Evolutionary conservation across 1,140 invertebrate species (phyloP), one percentile per base, ranked within the genome.

Genomic region (Elysia chlorotica): DNA sequence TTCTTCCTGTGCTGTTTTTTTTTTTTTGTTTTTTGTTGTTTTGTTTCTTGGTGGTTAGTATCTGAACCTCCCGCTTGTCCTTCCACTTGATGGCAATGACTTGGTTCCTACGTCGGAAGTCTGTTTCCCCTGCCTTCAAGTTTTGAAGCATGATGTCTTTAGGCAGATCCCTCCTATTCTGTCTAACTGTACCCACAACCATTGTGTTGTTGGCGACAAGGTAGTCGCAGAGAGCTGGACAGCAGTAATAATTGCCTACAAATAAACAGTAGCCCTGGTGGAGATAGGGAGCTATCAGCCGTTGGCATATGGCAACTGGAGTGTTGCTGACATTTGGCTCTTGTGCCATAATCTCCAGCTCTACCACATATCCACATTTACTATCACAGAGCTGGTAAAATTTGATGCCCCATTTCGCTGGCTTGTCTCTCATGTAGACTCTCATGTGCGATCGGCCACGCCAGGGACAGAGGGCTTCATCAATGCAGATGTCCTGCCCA

Each of bases 321-420:
- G 6, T 30, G 61, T 62, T 2, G 61, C 31, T 62, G n/a, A 62
- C 25, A 23, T 31, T 31, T 30, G 61, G 25, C 6, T 28, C 25
- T 30, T 21, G 2, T 14, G 25, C 25, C 21, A 62, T 25, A 30
- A 62, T 33, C 21, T 62, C 61, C 10, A 62, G 33, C 41, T 48
- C 10, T 48, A 48, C 41, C 33, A 67, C 66, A 66, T 80, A 80
- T 0, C 72, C 74, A 71, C 66, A 66, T 6, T 57, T 54, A 0
- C 67, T 38, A 54, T 80, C 79, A 54, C 76, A 77, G 0, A 78
- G 37, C 53, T 77, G 71, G 48, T 75, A 74, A 0, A 76, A 59
- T 56, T 82, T 82, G 1, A 80, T 56, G 14, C 81, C 78, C 76
- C 81, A 80, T 65, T 79, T 79, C 1, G 71, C 54, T 59, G 81